These are phyloP conservation scores for Boloria selene DNA, from an alignment of 2,888 invertebrate species.

Conservation along the genomic window DNA sequence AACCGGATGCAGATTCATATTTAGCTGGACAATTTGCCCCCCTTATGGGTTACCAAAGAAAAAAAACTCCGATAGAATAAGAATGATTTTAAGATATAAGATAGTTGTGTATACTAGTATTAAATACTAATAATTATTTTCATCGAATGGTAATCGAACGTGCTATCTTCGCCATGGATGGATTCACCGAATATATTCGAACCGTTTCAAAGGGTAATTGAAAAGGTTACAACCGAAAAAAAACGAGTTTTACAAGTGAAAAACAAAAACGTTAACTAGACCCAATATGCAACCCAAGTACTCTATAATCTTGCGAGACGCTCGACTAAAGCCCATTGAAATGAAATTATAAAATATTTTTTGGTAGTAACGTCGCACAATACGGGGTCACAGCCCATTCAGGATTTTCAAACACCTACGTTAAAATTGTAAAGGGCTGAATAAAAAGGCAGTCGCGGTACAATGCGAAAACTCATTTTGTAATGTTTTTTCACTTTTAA, in stretches of 20 bases:
- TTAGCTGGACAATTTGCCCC: too few species aligned
- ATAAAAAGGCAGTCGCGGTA: slow-evolving; percentile 44
- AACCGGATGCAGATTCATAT: too few species aligned
- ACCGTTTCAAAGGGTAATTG: too few species aligned
- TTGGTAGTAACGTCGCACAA: slow-evolving; percentile 35
- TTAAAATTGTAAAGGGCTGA: slow-evolving; percentile 42
- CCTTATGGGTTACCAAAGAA: too few species aligned
- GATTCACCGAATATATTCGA: too few species aligned
- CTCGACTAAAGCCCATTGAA: slow-evolving; percentile 26
- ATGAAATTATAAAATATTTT: slow-evolving; percentile 37
- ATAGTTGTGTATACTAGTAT: too few species aligned
- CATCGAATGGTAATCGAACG: too few species aligned
- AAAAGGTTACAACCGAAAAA: background rate
- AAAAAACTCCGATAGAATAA: too few species aligned
- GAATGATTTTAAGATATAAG: too few species aligned
- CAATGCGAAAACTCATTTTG: slow-evolving; percentile 48
- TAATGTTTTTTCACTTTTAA: slow-evolving; percentile 46
- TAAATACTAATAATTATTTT: too few species aligned
- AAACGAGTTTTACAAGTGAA: background rate
- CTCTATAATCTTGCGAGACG: slow-evolving; percentile 18
- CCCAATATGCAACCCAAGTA: slow-evolving; percentile 21
- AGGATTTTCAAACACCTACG: slow-evolving; percentile 43
- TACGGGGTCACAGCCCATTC: slow-evolving; percentile 39
- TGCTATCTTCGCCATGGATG: too few species aligned
- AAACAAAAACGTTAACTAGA: background rate